Evolutionary conservation across 2,113 vertebrate species (phyloP), one percentile per base, ranked within the genome.

Genomic region (Anas platyrhynchos): DNA sequence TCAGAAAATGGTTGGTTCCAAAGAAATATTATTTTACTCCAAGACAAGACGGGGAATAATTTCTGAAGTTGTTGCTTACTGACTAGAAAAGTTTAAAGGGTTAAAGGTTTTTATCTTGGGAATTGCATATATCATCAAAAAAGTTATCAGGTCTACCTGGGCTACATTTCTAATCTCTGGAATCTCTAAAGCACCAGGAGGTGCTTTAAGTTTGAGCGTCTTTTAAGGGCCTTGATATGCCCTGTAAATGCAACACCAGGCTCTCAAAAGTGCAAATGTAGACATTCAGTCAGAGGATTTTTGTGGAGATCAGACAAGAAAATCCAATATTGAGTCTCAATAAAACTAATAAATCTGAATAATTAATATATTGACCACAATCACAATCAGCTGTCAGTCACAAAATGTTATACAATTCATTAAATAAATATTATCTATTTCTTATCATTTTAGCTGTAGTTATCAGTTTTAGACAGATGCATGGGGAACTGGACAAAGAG

Each of bases 1-100:
- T 44, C 63, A 86, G 61, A 93, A 96, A 95, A 91, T 72, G 52
- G 56, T 90, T 90, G 82, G 79, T 90, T 83, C 43, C n/a, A 93
- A 96, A 77, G 13, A 83, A 91, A 88, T 68, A 66, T 23, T 88
- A 2, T 56, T 96, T 92, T 96, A 65, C 56, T 81, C 65, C 56
- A 36, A 20, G 31, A 81, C 2, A 2, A 83, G 54, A 82, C 52
- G 5, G 25, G 25, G 21, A 67, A 56, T 52, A 38, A 38, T 36
- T 92, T 83, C 50, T 81, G 48, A 72, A 78, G n/a, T 16, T 76
- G 22, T 18, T 84, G 25, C 72, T 93, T 88, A 54, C n/a, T 84
- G 29, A 66, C 3, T 5, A 82, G 56, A 83, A 81, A 86, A 88
- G 32, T 84, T 83, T 52, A 25, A 55, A 41, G 71, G 41, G 80